Evolutionary conservation across 2,113 vertebrate genomes (phyloP).

Genomic region (Petrocephalus zakoni): DNA sequence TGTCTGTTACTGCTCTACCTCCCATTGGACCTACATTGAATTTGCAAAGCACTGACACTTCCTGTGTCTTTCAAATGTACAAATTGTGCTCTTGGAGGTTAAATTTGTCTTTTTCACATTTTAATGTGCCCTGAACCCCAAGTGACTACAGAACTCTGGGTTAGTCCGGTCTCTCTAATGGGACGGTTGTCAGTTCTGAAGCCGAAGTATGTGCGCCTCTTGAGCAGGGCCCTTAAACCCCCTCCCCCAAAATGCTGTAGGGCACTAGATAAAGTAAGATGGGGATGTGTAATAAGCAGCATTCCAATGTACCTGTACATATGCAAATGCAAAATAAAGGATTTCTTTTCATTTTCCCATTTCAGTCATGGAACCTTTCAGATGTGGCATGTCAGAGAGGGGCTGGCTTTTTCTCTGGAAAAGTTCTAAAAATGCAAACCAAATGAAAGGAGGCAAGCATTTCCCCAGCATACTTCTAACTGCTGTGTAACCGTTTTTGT

Average conservation of each 20-base stretch:
- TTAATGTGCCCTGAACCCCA: background rate
- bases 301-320: background rate
- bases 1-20: background rate
- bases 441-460: background rate
- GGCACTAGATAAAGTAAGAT: background rate
- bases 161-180: background rate
- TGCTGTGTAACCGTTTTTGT: background rate
- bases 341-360: background rate
- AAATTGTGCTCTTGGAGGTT: background rate
- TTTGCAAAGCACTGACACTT: background rate
- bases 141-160: background rate
- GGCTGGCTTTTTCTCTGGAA: background rate
- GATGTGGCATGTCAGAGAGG: background rate
- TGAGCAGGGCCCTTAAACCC: background rate
- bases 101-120: background rate
- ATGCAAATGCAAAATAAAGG: background rate
- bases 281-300: background rate
- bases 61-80: background rate
- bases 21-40: too few relatives aligned
- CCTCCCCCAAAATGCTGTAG: background rate
- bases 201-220: background rate
- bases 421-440: background rate
- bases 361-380: background rate
- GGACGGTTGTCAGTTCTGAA: background rate
- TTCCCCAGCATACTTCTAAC: background rate